Conservation (phyloP, 53 echinoderm and acorn worm species). For the Astropecten irregularis region DNA sequence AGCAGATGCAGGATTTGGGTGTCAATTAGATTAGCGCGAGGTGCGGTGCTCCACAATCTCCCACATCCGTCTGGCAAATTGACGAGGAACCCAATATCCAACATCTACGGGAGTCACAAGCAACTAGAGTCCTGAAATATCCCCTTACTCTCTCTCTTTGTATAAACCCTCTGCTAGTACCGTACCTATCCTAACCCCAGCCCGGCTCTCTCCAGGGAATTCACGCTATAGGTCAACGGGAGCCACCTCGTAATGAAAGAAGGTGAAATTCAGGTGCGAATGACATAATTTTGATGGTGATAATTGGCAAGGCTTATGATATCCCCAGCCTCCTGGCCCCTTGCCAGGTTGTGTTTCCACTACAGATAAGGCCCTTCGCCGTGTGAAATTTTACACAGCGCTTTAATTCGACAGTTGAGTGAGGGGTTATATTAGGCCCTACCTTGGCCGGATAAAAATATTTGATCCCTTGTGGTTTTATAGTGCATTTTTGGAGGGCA, state of each 20-base stretch:
- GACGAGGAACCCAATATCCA: conserved; percentile 31
- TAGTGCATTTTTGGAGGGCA: too few species aligned
- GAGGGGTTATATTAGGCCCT: background rate
- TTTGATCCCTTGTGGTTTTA: too few species aligned
- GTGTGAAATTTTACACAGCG: conserved; percentile 36
- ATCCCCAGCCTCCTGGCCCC: background rate
- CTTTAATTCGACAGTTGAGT: background rate
- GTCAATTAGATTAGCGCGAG: conserved; percentile 48
- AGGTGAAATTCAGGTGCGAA: conserved; percentile 11
- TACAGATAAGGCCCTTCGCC: background rate
- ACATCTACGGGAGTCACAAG: conserved; percentile 20
- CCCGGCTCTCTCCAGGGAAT: background rate
- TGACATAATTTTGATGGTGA: conserved; percentile 3
- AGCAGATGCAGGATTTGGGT: conserved; percentile 34
- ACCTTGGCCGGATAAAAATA: too few species aligned
- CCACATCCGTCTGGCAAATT: conserved; percentile 24
- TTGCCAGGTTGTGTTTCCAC: background rate
- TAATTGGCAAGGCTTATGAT: conserved; percentile 23
- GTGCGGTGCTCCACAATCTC: background rate
- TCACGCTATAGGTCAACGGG: conserved; percentile 3
- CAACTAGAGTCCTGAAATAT: background rate
- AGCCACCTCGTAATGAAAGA: conserved; percentile 16
- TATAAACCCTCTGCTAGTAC: too few species aligned
- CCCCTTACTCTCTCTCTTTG: too few species aligned
- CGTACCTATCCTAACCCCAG: too few species aligned